Evolutionary conservation across 2,797 vertebrate species (phyloP), one percentile per base, ranked within the genome.

Genomic region (Uromys caudimaculatus): DNA sequence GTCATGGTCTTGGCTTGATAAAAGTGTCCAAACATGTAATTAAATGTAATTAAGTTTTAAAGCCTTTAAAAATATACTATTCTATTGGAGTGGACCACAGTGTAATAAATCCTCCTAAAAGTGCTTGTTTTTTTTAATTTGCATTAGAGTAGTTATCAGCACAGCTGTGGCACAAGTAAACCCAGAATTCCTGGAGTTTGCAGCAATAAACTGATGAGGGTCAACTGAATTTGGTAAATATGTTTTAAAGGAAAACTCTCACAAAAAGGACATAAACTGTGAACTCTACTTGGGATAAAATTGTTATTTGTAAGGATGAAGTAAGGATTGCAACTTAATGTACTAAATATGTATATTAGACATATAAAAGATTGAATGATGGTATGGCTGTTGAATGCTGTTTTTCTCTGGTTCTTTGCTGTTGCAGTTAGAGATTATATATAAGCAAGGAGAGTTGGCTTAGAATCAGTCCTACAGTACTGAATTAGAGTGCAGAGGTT

Each of bases 41-140:
- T 62, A 95, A 87, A 85, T n/a, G 38, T 44, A 24, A 73, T 73
- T 92, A 85, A 60, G 14, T 78, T 92, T 90, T 94, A 90, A 96
- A 90, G 13, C 14, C 27, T 44, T 84, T 90, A 90, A 88, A 86
- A 79, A 79, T 29, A 87, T 19, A 38, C 35, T 62, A 16, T 71
- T 92, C 35, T 62, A 50, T 91, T 89, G 84, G 50, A 86, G 93
- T 91, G 58, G 16, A 23, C 6, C 9, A 32, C 5, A 75, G 54
- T 6, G 50, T 13, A 35, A 50, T 95, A 50, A 87, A 79, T 92
- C 54, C 71, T 89, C 17, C 27, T 52, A 71, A 96, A 91, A 96
- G 41, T 38, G 17, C 67, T 86, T 71, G 3, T n/a, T 54, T 73
- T 75, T 38, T 50, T 60, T 64, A 32, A 21, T 90, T 90, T 76